Base-by-base conservation (phyloP, 2,113 vertebrate genomes). In the Cinclus mexicanus region DNA sequence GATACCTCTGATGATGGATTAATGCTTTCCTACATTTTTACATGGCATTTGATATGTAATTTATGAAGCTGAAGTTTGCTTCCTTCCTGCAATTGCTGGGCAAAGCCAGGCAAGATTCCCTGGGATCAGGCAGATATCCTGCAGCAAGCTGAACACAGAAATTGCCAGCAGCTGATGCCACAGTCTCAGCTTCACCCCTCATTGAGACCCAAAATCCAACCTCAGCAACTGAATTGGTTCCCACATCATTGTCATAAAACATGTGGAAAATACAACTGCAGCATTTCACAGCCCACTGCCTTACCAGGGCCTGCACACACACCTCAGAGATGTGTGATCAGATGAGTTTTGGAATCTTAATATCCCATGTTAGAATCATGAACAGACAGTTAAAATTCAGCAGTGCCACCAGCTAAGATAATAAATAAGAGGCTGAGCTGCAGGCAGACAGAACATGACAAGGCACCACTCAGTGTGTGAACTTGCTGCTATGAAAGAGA, bases 341-440 rank as follows among this genome's bases (percentile, higher is more conserved):
- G 52, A 33, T 9, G 31, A 39, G 69, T 33, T 41, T 0, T 49
- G 60, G 31, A 24, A 33, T 33, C 49, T 52, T 19, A 59, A 59
- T 20, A 75, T 7, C 31, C 35, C 9, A 1, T 3, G 2, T 33
- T 2, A 52, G 52, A 42, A 21, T 22, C 22, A 53, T 1, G 8
- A 87, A 37, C 19, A 53, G 24, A 55, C 10, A 83, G 35, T 25
- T 85, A 9, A 52, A 80, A 70, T 16, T 41, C 76, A 81, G 55
- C 70, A 74, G 35, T 47, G 90, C 24, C 75, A 63, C 71, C 39
- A 41, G 4, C 14, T 29, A 22, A 82, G 47, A 18, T 6, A 63
- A 42, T 29, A 87, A 84, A 28, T 4, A 46, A 77, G 50, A 83
- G 50, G 16, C 31, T 50, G 50, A 89, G 37, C 22, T 70, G 35